phyloP scores from a whole-genome alignment of 1,140 invertebrate species.

The Magallana gigas region DNA sequence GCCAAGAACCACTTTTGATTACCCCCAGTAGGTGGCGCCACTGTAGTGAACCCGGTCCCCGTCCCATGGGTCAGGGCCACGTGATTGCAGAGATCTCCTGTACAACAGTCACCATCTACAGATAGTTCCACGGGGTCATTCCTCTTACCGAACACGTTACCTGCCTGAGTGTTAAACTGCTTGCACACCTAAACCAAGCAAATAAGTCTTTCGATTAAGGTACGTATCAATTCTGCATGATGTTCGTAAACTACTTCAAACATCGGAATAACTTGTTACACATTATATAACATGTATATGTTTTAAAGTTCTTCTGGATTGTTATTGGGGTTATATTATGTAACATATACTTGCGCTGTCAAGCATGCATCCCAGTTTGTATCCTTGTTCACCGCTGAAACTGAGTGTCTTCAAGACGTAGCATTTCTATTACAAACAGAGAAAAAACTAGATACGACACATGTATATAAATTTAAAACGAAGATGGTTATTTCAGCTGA shows the following conservation, averaged over 20 bases:
- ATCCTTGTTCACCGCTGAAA: neutral
- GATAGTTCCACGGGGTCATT: neutral
- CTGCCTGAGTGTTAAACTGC: conserved; percentile 20
- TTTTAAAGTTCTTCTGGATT: too few relatives aligned
- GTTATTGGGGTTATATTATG: too few relatives aligned
- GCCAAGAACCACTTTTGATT: neutral
- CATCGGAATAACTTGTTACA: too few relatives aligned
- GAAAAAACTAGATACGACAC: neutral
- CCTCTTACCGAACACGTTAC: conserved; percentile 26
- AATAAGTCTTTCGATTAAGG: too few relatives aligned
- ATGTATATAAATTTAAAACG: neutral
- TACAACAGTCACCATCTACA: conserved; percentile 21
- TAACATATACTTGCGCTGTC: neutral
- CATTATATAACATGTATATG: too few relatives aligned
- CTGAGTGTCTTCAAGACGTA: conserved; percentile 27
- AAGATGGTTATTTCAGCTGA: too few relatives aligned
- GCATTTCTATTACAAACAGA: neutral
- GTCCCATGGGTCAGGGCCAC: conserved; percentile 1
- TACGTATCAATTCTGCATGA: too few relatives aligned
- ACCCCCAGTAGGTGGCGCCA: neutral
- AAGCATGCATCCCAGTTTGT: conserved; percentile 34
- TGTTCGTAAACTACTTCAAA: too few relatives aligned
- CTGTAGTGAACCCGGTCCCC: neutral
- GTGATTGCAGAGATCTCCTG: conserved; percentile 26
- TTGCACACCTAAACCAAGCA: neutral